phyloP scores from a whole-genome alignment of 1,140 invertebrate genomes.

The Polypedilum vanderplanki region DNA sequence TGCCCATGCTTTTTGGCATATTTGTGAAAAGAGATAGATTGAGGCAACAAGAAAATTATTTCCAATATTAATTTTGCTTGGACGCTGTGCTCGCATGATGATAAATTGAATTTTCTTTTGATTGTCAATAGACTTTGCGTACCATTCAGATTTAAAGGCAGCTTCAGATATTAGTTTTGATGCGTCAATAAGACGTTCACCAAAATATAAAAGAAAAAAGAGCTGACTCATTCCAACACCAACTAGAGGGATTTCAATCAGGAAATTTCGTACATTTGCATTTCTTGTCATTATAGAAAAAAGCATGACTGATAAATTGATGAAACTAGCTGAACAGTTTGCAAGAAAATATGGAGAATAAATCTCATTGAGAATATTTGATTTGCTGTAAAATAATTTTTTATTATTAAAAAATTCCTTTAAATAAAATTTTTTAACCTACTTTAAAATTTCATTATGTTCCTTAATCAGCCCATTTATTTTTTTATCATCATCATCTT shows the following conservation, averaged over 20 bases:
- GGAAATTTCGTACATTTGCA: background rate
- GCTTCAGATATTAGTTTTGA: background rate
- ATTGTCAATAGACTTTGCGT: background rate
- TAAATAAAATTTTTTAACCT: background rate
- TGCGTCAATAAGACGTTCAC: background rate
- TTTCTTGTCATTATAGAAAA: background rate
- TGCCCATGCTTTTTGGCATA: background rate
- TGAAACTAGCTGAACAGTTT: background rate
- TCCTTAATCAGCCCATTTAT: background rate
- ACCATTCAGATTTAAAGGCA: background rate
- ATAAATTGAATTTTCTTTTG: slow-evolving; percentile 15
- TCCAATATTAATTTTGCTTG: background rate
- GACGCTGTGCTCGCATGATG: background rate
- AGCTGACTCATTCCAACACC: background rate
- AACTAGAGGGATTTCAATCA: background rate
- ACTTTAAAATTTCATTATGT: background rate
- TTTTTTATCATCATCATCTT: background rate
- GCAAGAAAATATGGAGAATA: background rate
- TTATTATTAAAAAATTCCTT: background rate
- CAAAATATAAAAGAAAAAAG: background rate
- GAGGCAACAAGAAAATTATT: background rate
- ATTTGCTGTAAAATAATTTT: background rate
- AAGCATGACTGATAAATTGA: slow-evolving; percentile 6
- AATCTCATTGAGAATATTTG: background rate
- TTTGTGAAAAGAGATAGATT: background rate